A percentile compares a stretch with the other conserved stretches of the same genome.
Evolutionary conservation across 2,797 vertebrate species (phyloP).

Genomic region (Lateolabrax maculatus): DNA sequence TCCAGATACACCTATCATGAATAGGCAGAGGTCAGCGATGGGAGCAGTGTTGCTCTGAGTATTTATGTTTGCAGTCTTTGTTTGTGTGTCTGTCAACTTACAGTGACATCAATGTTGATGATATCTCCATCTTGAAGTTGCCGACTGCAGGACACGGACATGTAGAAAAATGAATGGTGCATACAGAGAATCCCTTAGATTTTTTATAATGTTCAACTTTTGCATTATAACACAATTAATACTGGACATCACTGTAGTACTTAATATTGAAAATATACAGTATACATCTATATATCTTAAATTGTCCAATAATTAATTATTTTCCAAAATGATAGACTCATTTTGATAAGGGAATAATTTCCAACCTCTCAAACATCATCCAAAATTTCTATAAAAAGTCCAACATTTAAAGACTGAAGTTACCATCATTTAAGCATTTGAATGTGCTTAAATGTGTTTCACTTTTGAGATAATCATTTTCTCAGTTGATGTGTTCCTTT

Average conservation of each 20-base stretch:
- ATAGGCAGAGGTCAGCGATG: constrained; percentile 8
- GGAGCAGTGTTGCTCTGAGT: neutral
- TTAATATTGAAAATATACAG: neutral
- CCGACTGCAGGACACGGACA: constrained; percentile 88
- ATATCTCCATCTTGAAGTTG: constrained; percentile 96
- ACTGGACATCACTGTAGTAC: neutral
- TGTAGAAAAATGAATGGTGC: constrained; percentile 50
- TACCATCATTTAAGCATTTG: neutral
- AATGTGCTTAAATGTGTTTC: neutral
- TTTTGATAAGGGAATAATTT: neutral
- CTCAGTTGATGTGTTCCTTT: neutral
- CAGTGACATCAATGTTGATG: constrained; percentile 99
- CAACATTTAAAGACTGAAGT: neutral
- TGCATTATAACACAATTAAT: neutral
- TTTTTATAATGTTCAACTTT: neutral
- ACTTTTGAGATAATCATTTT: neutral
- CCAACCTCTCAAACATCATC: neutral
- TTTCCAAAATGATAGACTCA: neutral
- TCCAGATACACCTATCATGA: constrained; percentile 92
- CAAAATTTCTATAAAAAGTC: neutral
- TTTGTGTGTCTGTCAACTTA: constrained; percentile 82
- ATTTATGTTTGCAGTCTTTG: neutral
- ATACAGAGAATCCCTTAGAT: constrained; percentile 24
- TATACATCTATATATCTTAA: neutral
- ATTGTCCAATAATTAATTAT: neutral